Base-by-base conservation (phyloP, 2,113 vertebrate genomes). In the Gila orcuttii region DNA sequence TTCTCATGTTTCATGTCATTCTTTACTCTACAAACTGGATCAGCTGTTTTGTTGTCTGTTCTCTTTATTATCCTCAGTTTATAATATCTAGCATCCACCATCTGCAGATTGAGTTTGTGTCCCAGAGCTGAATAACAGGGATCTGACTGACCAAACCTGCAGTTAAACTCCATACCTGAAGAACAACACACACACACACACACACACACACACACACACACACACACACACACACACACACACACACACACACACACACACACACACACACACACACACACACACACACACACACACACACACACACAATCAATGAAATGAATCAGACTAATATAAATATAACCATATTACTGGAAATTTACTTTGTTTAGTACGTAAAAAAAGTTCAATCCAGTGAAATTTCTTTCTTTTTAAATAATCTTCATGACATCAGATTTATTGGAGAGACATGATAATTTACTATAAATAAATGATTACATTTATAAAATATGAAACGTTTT, bases 1-100 rank as follows among this genome's bases (percentile, higher is more conserved):
- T 0, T 25, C 66, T 0, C 1, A 0, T 0, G 1, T 0, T 8
- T 36, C 2, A 0, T 57, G 6, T 0, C 7, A 12, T 59, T 4
- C 2, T 31, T 39, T 17, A 25, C 3, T 73, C 1, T 69, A 8
- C 55, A 78, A 42, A 59, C 1, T 3, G 13, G 25, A 81, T 50
- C 31, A 59, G 45, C 1, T 12, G 0, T 0, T 10, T 2, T 0
- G 12, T 25, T 52, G 64, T 9, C 1, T 11, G 31, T 31, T 4
- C 3, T 59, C 50, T 23, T 78, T 2, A 0, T 1, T 87, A 83
- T 6, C 0, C 0, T 1, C 0, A 87, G 19, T 0, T 0, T 0
- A 71, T n/a, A 0, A 6, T 21, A 0, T 19, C 2, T 28, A 50
- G 28, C 6, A 1, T 68, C 13, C 28, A 25, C 23, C 71, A 74